Conservation (phyloP, 2,113 vertebrate genomes). For the Rallus limicola region DNA sequence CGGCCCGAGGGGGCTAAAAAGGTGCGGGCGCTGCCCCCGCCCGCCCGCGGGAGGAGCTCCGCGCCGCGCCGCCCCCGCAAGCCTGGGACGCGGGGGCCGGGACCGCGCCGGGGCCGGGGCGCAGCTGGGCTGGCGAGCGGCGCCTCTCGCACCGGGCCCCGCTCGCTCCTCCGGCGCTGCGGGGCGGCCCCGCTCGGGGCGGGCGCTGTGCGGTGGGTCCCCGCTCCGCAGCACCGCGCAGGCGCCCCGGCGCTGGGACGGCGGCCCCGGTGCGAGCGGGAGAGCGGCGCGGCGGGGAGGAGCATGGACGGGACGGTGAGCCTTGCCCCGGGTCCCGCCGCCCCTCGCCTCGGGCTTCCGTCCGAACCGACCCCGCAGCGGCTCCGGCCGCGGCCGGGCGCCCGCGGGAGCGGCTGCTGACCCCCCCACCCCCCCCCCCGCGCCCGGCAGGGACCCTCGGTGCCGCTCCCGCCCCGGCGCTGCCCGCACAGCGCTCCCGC, state of each 20-base stretch:
- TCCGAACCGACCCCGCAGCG: neutral
- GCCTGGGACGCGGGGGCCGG: neutral
- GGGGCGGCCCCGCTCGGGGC: too few species aligned
- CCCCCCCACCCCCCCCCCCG: neutral
- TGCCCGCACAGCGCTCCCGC: neutral
- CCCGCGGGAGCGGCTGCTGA: neutral
- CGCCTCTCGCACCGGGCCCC: neutral
- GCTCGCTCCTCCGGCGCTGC: too few species aligned
- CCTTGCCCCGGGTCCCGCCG: neutral
- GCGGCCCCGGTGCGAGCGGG: neutral
- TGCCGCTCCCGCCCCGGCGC: neutral
- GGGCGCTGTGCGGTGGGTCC: neutral
- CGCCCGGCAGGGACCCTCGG: neutral
- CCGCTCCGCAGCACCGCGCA: constrained; percentile 20
- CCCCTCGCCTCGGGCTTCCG: neutral
- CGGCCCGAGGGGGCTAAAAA: neutral
- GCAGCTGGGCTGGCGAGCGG: neutral
- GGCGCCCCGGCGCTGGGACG: neutral
- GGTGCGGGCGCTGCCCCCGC: neutral
- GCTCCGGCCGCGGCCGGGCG: neutral
- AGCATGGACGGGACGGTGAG: constrained; percentile 33
- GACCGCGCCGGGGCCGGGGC: neutral
- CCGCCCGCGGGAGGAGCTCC: neutral
- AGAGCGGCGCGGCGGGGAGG: neutral
- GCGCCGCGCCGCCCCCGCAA: neutral